These are phyloP conservation scores for Dicyrtoma fusca DNA, from an alignment of 2,888 invertebrate species.

Conservation along the genomic window DNA sequence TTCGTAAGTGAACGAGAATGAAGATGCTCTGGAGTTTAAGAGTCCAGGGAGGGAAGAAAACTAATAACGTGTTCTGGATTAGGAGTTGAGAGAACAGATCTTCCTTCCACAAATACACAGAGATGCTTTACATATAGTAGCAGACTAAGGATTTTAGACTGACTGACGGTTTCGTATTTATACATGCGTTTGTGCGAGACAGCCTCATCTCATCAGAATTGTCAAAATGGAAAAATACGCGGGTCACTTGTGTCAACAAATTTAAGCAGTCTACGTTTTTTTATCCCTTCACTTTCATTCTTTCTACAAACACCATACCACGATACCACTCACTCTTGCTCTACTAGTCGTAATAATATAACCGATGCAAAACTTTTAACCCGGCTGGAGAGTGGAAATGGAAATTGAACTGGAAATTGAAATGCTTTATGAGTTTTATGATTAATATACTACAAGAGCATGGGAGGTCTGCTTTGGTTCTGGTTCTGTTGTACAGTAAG, in stretches of 20 bases:
- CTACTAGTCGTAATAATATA: too few species aligned
- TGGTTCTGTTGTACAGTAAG: too few species aligned
- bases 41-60: not conserved
- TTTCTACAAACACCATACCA: not conserved
- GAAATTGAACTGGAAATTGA: too few species aligned
- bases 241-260: slow-evolving; percentile 28
- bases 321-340: not conserved
- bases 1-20: not conserved
- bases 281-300: not conserved
- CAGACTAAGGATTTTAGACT: not conserved
- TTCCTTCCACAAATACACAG: too few species aligned
- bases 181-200: not conserved
- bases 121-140: not conserved
- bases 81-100: not conserved
- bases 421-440: too few species aligned
- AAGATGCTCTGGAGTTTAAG: not conserved
- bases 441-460: too few species aligned
- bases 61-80: not conserved
- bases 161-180: too few species aligned
- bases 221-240: slow-evolving; percentile 26
- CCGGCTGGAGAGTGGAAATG: too few species aligned
- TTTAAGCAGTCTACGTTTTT: not conserved
- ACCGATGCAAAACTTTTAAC: too few species aligned
- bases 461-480: too few species aligned
- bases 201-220: slow-evolving; percentile 23